Evolutionary conservation across 53 echinoderm and acorn worm genomes (phyloP), one percentile per base, ranked within the genome.

Genomic region (Mesocentrotus franciscanus): DNA sequence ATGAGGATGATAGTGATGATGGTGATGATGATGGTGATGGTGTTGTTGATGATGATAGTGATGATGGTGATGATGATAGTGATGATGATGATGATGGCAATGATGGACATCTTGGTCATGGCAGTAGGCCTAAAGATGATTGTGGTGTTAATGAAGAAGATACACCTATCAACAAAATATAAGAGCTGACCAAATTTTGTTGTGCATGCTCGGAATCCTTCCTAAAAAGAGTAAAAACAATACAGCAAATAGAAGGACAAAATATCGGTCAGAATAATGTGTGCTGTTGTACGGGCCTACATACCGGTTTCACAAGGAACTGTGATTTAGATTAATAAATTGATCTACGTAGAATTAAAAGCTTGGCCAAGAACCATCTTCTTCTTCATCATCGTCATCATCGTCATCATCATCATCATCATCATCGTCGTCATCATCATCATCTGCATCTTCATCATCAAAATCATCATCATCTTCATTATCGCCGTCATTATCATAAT

Each of bases 111-210:
- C 11, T 17, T 61, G 33, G 60, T 90, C 1, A 56, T 90, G 90
- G 90, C 7, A 20, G 59, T 90, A 58, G 90, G 56, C 9, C 15
- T 90, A 58, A 9, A 56, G 90, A 90, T 90, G 90, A 60, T 90
- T 58, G 30, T 90, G 90, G 14, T 90, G 60, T 27, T n/a, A 39
- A 42, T 87, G 57, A 16, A 34, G 8, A 42, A 34, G 87, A 42
- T 87, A 49, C 10, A 16, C 3, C 33, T 32, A 49, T 42, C 13
- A 56, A 56, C 8, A 87, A 24, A 34, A 87, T 87, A 34, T 39
- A 29, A 18, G 61, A 10, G 61, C 15, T 90, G 61, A 39, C 12
- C 61, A 10, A 61, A 10, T 13, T 13, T 61, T 13, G 12, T n/a
- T n/a, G n/a, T n/a, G 39, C 39, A 39, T 39, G 39, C 39, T 39